Evolutionary conservation across 2,888 invertebrate genomes (phyloP), one percentile per base, ranked within the genome.

Genomic region (Nysson spinosus): DNA sequence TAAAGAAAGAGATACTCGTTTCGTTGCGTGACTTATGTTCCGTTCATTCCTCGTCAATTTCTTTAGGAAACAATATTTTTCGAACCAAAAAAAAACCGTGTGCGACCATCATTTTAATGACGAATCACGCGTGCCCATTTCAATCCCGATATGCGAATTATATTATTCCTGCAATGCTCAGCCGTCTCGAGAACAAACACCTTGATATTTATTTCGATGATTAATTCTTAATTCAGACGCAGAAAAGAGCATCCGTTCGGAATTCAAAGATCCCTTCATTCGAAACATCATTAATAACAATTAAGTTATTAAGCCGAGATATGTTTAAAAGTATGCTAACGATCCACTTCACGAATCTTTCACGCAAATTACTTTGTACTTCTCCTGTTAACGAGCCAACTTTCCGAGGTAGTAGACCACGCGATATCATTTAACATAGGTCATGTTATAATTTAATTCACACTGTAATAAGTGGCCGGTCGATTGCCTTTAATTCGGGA

Each of bases 1-100:
- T 30, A 84, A 83, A 72, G 77, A 71, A 69, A 83, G 75, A 72
- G 12, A 9, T 14, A 30, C 11, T 5, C 16, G 24, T 14, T 14
- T 43, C 16, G 28, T 17, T 28, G n/a, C 24, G 20, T 26, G 30
- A 42, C 20, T 17, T 17, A 20, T 9, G 9, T 11, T 12, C 17
- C 58, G 14, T 11, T 14, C 17, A 22, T 3, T 28, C n/a, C 19
- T 6, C 35, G 58, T 69, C 64, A 58, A 69, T 69, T 57, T 17
- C 47, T 11, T 24, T 24, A 24, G 20, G 11, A 26, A 44, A 51
- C 60, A 24, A 35, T 52, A 54, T 50, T 61, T 39, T 54, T 34
- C 34, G 22, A 37, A n/a, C n/a, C n/a, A n/a, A 28, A 37, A 56
- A 30, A 35, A 39, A 44, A 19, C 43, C 28, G 43, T 17, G 16